phyloP scores from a whole-genome alignment of 2,888 invertebrate genomes.

The Lysandra bellargus region DNA sequence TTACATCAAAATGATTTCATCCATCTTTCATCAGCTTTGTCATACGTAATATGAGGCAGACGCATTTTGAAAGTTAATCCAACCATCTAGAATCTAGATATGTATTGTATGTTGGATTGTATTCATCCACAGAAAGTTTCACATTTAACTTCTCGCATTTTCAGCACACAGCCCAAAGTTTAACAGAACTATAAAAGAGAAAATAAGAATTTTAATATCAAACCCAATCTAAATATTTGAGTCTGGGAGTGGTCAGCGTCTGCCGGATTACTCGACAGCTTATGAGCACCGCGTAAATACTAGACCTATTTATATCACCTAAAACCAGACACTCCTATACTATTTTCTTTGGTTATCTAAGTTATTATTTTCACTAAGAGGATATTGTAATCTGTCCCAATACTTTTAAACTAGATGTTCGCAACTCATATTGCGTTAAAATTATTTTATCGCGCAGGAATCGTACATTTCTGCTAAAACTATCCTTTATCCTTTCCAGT shows the following conservation, averaged over 20 bases:
- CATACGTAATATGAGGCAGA: too few species aligned
- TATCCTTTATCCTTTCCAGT: neutral
- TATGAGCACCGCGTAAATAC: neutral
- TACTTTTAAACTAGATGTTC: neutral
- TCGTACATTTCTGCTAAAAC: neutral
- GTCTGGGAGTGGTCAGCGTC: constrained; percentile 2
- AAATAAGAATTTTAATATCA: constrained; percentile 17
- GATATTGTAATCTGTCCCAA: neutral
- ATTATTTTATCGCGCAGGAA: neutral
- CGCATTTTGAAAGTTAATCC: too few species aligned
- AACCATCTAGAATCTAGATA: too few species aligned
- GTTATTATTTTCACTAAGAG: too few species aligned
- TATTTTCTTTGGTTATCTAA: neutral
- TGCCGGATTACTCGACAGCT: neutral
- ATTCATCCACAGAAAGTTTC: too few species aligned
- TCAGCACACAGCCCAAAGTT: neutral
- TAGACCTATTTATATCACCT: neutral
- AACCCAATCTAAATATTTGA: constrained; percentile 5
- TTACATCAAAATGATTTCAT: too few species aligned
- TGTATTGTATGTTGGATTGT: too few species aligned
- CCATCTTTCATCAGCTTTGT: too few species aligned
- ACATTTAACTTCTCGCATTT: neutral
- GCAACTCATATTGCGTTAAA: too few species aligned
- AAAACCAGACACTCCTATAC: neutral
- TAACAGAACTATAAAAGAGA: neutral